Percentiles rank a stretch among this genome's conserved stretches.
phyloP scores from a whole-genome alignment of 1,140 invertebrate genomes.

The Eulimnadia texana region DNA sequence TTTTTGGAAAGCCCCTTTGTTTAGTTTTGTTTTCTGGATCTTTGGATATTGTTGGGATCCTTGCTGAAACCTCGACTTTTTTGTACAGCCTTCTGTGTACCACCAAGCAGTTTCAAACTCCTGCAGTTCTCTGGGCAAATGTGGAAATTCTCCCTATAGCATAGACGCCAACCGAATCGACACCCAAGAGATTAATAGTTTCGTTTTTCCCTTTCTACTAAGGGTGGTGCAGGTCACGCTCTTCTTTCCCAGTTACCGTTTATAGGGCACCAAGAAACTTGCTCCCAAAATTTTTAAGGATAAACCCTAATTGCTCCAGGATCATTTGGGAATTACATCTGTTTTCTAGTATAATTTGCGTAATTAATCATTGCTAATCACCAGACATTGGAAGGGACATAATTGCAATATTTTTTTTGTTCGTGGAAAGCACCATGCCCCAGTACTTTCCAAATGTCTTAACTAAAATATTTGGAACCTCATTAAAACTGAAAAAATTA shows the following conservation, averaged over 20 bases:
- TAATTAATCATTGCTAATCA: no score
- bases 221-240: constrained; percentile 14
- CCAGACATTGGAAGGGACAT: not conserved
- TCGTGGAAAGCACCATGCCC: no score
- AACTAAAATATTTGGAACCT: not conserved
- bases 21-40: not conserved
- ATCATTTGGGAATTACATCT: no score
- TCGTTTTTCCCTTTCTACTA: not conserved
- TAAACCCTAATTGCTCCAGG: no score
- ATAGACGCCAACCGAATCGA: not conserved
- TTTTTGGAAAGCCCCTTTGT: not conserved
- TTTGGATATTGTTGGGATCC: no score
- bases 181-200: not conserved
- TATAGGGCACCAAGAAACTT: no score
- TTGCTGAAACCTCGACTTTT: no score
- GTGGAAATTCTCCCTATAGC: no score
- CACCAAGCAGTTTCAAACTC: not conserved
- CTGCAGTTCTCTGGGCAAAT: constrained; percentile 5
- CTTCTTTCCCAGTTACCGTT: not conserved
- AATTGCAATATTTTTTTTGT: not conserved
- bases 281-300: no score
- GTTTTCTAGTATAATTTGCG: no score
- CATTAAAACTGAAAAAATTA: not conserved
- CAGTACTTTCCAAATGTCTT: not conserved
- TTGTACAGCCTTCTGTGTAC: not conserved